Evolutionary conservation across 2,113 vertebrate species (phyloP).

Genomic region (Hucho hucho): DNA sequence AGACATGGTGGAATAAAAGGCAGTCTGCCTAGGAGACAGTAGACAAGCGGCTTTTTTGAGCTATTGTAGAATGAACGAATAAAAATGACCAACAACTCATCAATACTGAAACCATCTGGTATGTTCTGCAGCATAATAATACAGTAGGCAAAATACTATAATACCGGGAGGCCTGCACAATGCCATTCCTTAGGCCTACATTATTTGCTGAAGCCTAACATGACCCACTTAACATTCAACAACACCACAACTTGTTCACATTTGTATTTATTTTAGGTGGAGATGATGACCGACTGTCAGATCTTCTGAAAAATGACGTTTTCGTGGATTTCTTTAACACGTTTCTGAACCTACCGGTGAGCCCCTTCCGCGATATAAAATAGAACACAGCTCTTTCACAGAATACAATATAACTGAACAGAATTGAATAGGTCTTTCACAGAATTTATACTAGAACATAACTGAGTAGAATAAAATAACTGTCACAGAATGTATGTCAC

Average conservation of each 20-base stretch:
- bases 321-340: conserved; percentile 37
- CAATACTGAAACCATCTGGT: not conserved
- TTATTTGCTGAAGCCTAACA: not conserved
- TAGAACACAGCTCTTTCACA: not conserved
- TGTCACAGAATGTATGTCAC: not conserved
- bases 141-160: too few species aligned
- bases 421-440: too few species aligned
- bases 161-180: too few species aligned
- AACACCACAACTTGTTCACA: not conserved
- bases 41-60: too few species aligned
- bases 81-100: not conserved
- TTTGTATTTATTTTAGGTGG: not conserved
- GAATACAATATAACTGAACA: too few species aligned
- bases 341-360: conserved; percentile 31
- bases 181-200: not conserved
- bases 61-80: not conserved
- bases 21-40: too few species aligned
- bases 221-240: not conserved
- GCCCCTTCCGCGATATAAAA: not conserved
- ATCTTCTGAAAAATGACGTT: conserved; percentile 10
- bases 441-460: not conserved
- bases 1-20: not conserved
- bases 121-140: not conserved
- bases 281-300: not conserved
- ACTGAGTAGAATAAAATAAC: not conserved